Conservation (phyloP, 2,113 vertebrate species). For the Pangasianodon gigas region DNA sequence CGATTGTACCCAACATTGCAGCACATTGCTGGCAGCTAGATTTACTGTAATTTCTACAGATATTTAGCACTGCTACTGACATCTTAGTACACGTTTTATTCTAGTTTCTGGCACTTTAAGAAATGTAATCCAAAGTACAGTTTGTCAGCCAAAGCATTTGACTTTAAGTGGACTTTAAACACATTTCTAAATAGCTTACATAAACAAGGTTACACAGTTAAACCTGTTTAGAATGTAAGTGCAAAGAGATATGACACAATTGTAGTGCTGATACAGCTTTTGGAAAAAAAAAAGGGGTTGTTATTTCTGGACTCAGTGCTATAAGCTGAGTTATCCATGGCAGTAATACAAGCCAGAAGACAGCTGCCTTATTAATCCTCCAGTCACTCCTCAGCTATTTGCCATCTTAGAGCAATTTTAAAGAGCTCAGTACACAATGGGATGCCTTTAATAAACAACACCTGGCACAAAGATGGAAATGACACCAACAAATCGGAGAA, state of each 20-base stretch:
- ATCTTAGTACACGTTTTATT: neutral
- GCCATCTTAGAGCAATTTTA: conserved; percentile 6
- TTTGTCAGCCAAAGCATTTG: neutral
- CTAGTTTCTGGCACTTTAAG: neutral
- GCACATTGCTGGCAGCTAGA: neutral
- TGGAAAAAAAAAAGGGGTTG: neutral
- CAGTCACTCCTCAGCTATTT: conserved; percentile 6
- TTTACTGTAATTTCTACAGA: neutral
- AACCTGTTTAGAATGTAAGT: neutral
- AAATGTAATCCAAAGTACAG: neutral
- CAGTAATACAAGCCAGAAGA: neutral
- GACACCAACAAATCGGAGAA: conserved; percentile 1
- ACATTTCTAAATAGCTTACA: neutral
- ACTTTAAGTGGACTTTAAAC: conserved; percentile 8
- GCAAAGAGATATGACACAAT: neutral
- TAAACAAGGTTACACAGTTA: neutral
- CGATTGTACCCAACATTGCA: neutral
- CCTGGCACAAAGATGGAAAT: neutral
- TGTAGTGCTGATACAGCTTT: neutral
- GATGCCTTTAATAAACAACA: neutral
- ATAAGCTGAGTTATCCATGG: neutral
- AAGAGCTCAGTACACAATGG: conserved; percentile 17
- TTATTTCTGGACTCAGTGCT: conserved; percentile 9
- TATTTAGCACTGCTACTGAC: neutral
- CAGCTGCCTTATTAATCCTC: conserved; percentile 22